A percentile compares a stretch with the other conserved stretches of the same genome.
Evolutionary conservation across 2,888 invertebrate genomes (phyloP).

Genomic region (Chloroclysta siterata): DNA sequence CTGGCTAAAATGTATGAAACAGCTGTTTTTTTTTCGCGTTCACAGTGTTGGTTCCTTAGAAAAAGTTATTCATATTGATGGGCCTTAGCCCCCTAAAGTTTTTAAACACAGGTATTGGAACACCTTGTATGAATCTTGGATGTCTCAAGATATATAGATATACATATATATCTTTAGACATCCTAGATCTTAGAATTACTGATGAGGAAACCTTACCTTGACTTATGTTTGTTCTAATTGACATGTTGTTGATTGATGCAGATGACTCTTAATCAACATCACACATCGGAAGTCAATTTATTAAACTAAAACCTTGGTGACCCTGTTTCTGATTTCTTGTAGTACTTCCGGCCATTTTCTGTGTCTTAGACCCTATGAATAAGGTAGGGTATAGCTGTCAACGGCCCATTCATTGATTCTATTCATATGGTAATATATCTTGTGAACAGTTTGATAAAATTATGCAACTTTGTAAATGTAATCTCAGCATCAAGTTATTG

Average conservation of each 20-base stretch:
- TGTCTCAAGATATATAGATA: too few species aligned
- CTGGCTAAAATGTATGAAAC: too few species aligned
- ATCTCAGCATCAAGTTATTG: not conserved
- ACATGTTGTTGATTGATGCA: not conserved
- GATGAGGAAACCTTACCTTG: too few species aligned
- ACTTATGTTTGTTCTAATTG: too few species aligned
- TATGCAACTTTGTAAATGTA: constrained; percentile 16
- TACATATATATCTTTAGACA: too few species aligned
- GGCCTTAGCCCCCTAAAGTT: too few species aligned
- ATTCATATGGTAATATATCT: constrained; percentile 29
- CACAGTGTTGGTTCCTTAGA: too few species aligned
- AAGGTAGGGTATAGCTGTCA: not conserved
- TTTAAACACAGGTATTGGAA: too few species aligned
- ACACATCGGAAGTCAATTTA: not conserved
- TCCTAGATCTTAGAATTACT: too few species aligned
- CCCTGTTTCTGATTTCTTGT: constrained; percentile 1
- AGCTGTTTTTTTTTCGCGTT: too few species aligned
- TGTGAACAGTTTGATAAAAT: constrained; percentile 32
- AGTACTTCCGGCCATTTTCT: constrained; percentile 5
- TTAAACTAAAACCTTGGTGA: not conserved
- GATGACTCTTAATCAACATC: not conserved
- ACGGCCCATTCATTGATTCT: constrained; percentile 8
- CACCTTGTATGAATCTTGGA: too few species aligned
- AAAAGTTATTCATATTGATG: too few species aligned
- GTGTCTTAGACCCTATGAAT: constrained; percentile 5